A percentile compares a stretch with the other conserved stretches of the same genome.
Evolutionary conservation across 2,888 invertebrate species (phyloP).

Genomic region (Lycaena phlaeas): DNA sequence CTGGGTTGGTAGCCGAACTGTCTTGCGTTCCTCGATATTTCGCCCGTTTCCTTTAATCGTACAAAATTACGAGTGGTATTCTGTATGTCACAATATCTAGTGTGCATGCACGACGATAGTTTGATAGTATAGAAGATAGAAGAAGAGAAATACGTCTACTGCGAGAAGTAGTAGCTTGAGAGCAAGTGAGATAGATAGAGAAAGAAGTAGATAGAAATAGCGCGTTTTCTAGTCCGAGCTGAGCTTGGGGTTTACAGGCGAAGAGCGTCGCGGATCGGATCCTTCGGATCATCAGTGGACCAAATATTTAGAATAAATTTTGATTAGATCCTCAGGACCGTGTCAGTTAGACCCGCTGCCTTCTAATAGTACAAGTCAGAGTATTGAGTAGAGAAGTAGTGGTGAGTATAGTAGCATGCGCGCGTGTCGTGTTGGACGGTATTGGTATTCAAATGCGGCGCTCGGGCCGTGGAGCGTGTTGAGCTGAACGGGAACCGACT

Average conservation of each 20-base stretch:
- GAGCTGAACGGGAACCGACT: constrained; percentile 27
- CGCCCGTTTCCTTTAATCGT: constrained; percentile 37
- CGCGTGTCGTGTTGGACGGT: constrained; percentile 72
- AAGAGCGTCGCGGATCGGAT: constrained; percentile 48
- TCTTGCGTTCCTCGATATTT: constrained; percentile 54
- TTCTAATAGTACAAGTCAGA: constrained; percentile 63
- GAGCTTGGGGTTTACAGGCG: constrained; percentile 59
- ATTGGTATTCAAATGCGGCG: constrained; percentile 83
- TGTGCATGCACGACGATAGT: constrained; percentile 71
- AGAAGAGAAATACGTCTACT: constrained; percentile 65
- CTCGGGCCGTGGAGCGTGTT: constrained; percentile 64
- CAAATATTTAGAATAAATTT: constrained; percentile 41
- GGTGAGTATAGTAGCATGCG: constrained; percentile 68
- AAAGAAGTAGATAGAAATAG: constrained; percentile 58
- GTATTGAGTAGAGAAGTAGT: constrained; percentile 68
- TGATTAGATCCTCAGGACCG: constrained; percentile 54
- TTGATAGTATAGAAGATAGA: constrained; percentile 66
- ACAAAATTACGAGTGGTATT: constrained; percentile 62
- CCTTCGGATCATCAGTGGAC: constrained; percentile 44
- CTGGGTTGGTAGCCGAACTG: constrained; percentile 44
- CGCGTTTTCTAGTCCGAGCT: constrained; percentile 66
- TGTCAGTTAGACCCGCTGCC: constrained; percentile 51
- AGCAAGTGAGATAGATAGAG: constrained; percentile 66
- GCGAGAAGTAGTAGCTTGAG: constrained; percentile 64
- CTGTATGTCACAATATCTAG: constrained; percentile 71